phyloP scores from a whole-genome alignment of 2,888 invertebrate genomes.

The Lordiphosa andalusiaca region DNA sequence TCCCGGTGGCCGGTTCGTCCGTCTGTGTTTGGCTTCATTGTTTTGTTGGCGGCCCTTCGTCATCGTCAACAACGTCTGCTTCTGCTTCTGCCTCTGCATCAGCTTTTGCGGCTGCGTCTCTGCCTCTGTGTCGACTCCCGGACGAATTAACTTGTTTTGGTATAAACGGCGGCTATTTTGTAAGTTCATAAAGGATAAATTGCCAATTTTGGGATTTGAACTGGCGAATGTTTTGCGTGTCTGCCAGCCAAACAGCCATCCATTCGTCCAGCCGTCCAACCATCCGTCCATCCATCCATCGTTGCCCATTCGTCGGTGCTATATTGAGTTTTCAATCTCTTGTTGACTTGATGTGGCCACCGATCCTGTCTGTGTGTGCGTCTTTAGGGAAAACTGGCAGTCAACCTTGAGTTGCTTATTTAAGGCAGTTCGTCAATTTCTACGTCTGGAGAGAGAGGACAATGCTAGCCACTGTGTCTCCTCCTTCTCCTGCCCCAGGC shows the following conservation, averaged over 20 bases:
- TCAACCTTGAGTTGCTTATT: conserved; percentile 75
- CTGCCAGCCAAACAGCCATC: conserved; percentile 29
- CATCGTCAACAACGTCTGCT: conserved; percentile 48
- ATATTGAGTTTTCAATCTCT: conserved; percentile 77
- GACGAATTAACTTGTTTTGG: conserved; percentile 78
- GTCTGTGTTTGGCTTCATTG: conserved; percentile 57
- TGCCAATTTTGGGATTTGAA: conserved; percentile 77
- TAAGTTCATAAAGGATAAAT: conserved; percentile 78
- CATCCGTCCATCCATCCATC: conserved; percentile 38
- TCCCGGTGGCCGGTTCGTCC: conserved; percentile 31
- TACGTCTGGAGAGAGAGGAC: conserved; percentile 19
- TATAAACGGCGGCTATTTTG: conserved; percentile 78
- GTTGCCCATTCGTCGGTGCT: conserved; percentile 59
- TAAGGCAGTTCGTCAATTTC: conserved; percentile 72
- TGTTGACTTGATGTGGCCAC: conserved; percentile 76
- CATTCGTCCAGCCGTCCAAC: conserved; percentile 42
- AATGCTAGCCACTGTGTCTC: conserved; percentile 69
- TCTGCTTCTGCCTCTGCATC: conserved; percentile 21
- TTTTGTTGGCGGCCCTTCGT: conserved; percentile 76
- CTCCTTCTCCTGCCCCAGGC: neutral
- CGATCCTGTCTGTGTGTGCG: conserved; percentile 53
- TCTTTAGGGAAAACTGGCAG: conserved; percentile 76
- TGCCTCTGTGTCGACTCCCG: conserved; percentile 35
- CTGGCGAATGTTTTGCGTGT: conserved; percentile 74
- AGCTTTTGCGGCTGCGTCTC: conserved; percentile 15